A percentile compares a stretch with the other conserved stretches of the same genome.
Evolutionary conservation across 2,113 vertebrate species (phyloP).

Genomic region (Chaenogobius annularis): DNA sequence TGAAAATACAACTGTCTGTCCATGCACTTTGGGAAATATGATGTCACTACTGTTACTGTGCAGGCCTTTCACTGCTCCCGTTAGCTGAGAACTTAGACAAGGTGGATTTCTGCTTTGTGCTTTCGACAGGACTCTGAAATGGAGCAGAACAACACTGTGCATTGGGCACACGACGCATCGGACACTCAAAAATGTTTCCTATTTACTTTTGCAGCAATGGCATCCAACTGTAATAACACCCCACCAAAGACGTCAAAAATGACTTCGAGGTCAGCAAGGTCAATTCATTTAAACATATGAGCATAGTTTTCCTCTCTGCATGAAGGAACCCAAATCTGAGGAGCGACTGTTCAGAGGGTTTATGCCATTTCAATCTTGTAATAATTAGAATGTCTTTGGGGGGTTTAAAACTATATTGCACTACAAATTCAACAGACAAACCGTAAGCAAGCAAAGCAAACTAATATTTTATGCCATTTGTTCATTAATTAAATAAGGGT

Average conservation of each 20-base stretch:
- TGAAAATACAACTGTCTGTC: conserved; percentile 65
- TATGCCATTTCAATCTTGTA: not conserved
- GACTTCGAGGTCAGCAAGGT: not conserved
- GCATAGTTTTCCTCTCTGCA: not conserved
- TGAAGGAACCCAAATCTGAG: not conserved
- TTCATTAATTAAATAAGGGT: not conserved
- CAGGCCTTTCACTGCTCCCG: conserved; percentile 13
- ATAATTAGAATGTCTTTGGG: not conserved
- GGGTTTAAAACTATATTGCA: not conserved
- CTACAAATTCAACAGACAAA: not conserved
- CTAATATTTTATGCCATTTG: not conserved
- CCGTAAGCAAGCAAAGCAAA: too few relatives aligned
- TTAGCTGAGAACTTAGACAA: conserved; percentile 12
- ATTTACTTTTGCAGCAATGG: not conserved
- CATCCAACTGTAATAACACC: not conserved
- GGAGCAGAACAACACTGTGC: conserved; percentile 26
- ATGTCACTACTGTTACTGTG: conserved; percentile 57
- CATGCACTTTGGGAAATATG: conserved; percentile 59
- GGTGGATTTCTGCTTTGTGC: conserved; percentile 20
- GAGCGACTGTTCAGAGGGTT: not conserved
- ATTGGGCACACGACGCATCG: conserved; percentile 14
- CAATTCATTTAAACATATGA: not conserved
- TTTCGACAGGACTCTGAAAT: conserved; percentile 17
- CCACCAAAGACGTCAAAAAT: not conserved
- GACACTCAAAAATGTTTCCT: not conserved